These are phyloP conservation scores for Elegia similella DNA, from an alignment of 2,888 invertebrate genomes.

Conservation along the genomic window DNA sequence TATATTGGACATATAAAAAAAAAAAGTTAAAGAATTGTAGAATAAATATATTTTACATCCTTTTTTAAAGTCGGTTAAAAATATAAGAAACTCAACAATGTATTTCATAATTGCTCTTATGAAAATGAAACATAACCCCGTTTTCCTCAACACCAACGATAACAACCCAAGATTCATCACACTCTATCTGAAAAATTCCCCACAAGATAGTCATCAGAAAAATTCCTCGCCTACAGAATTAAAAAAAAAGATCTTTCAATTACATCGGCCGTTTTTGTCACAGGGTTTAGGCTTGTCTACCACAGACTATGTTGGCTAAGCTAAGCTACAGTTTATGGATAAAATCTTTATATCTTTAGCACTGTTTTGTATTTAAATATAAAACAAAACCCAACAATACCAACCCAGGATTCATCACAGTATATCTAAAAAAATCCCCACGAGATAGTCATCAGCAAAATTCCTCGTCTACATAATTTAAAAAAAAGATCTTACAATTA, in stretches of 20 bases:
- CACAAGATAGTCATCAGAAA: background rate
- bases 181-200: conserved; percentile 1
- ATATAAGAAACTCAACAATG: too few species aligned
- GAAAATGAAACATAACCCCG: background rate
- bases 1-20: too few species aligned
- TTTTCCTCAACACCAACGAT: background rate
- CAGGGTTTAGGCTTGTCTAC: background rate
- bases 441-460: background rate
- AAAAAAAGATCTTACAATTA: conserved; percentile 40
- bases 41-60: too few species aligned
- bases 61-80: too few species aligned
- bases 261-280: conserved; percentile 27
- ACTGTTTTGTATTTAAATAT: too few species aligned
- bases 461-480: conserved; percentile 15
- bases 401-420: background rate
- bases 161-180: background rate
- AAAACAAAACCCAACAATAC: background rate
- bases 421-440: conserved; percentile 1
- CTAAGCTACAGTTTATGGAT: background rate
- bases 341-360: too few species aligned
- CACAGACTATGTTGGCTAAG: background rate
- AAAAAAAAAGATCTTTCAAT: conserved; percentile 38
- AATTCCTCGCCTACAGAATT: conserved; percentile 11
- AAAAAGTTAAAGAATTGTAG: too few species aligned
- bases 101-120: background rate